Evolutionary conservation across 1,140 invertebrate genomes (phyloP).

Genomic region (Hormaphis cornu): DNA sequence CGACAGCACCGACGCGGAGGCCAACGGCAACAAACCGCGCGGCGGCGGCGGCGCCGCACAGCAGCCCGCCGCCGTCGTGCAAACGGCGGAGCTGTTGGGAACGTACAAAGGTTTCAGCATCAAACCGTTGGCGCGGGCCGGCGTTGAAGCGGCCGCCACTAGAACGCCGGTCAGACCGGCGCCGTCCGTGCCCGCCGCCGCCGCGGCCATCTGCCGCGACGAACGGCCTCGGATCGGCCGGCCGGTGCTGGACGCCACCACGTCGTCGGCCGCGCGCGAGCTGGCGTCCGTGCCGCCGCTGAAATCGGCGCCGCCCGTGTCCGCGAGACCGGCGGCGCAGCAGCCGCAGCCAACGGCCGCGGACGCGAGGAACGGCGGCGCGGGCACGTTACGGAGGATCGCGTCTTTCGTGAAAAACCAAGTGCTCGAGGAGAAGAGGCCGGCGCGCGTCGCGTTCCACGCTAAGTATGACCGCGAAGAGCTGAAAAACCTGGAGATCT

Average conservation of each 20-base stretch:
- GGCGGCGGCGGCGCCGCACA: not conserved
- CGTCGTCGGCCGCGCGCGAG: constrained; percentile 60
- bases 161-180: not conserved
- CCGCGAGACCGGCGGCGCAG: constrained; percentile 47
- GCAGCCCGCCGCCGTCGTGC: not conserved
- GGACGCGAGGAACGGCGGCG: constrained; percentile 44
- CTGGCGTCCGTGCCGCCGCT: constrained; percentile 41
- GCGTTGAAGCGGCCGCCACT: constrained; percentile 40
- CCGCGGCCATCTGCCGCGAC: not conserved
- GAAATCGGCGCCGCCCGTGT: constrained; percentile 37
- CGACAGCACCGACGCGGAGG: constrained; percentile 6
- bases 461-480: constrained; percentile 53
- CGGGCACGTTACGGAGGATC: constrained; percentile 53
- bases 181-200: not conserved
- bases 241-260: constrained; percentile 67
- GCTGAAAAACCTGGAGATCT: constrained; percentile 67
- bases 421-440: constrained; percentile 32
- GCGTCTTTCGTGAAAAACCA: constrained; percentile 59
- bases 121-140: constrained; percentile 47
- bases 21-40: not conserved
- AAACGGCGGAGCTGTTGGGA: constrained; percentile 55
- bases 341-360: constrained; percentile 40
- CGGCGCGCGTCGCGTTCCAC: not conserved
- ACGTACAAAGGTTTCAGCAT: constrained; percentile 76
- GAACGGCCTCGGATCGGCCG: constrained; percentile 65